Base-by-base conservation (phyloP, 1,140 invertebrate genomes). In the Probaryconus sp. region DNA sequence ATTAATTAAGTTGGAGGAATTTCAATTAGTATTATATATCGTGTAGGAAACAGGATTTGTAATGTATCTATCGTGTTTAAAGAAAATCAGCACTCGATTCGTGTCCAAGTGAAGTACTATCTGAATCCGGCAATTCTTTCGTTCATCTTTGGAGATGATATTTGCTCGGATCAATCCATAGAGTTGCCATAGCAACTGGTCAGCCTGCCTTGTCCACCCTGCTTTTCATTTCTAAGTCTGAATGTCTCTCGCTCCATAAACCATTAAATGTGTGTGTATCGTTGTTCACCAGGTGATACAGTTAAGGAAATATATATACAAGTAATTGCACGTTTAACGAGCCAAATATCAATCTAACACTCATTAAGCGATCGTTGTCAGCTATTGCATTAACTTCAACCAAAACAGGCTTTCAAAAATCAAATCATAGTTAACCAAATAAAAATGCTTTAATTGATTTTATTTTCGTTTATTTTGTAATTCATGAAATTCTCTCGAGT, bases 121-220 rank as follows among this genome's bases (percentile, higher is more conserved):
- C 70, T 76, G 83, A 83, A 84, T 83, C 83, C 81, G 76, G 81
- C 79, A 79, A 85, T 85, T 86, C 83, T 85, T 86, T 85, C 79
- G 79, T 80, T 77, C 79, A 80, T 86, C 83, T 85, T 85, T 80
- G 79, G 80, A 85, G 84, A 86, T 85, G 85, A 86, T 86, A 86
- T 86, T 86, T 86, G 79, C 83, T 84, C 83, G 85, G 83, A 86
- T 86, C 85, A 86, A 86, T 86, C 84, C 85, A 86, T 86, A 86
- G 83, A 82, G 84, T 86, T 68, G 79, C 81, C 82, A 86, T 86
- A 78, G 85, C 74, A 83, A 85, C 83, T 82, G 81, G 83, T 83
- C 82, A 84, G 81, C 83, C 79, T 73, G 69, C 65, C 76, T 78
- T 83, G 82, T 80, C 80, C 83, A 82, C 82, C 81, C 79, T 73